Percentiles rank a stretch among this genome's conserved stretches.
Evolutionary conservation across 2,797 vertebrate species (phyloP).

Genomic region (Cynopterus sphinx): DNA sequence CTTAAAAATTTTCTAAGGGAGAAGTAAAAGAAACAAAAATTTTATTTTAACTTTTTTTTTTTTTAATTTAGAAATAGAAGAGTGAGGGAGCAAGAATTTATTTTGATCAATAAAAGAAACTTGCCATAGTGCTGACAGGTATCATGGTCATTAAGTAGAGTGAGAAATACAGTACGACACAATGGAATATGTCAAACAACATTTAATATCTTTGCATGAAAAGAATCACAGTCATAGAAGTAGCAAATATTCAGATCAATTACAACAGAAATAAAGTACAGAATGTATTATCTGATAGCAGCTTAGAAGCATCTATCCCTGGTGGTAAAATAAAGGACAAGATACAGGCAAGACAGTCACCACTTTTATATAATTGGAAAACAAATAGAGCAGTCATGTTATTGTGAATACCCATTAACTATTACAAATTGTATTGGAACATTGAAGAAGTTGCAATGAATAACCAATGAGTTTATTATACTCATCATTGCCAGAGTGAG

Average conservation of each 20-base stretch:
- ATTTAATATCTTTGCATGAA: not conserved
- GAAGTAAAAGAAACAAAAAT: not conserved
- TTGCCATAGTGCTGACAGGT: not conserved
- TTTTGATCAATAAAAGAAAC: not conserved
- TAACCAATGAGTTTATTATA: not conserved
- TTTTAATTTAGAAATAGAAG: not conserved
- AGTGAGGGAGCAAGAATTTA: not conserved
- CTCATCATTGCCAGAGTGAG: not conserved
- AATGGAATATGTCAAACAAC: not conserved
- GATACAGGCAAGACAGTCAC: not conserved
- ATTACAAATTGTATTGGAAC: conserved; percentile 30
- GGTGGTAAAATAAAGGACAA: conserved; percentile 1
- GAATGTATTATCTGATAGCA: not conserved
- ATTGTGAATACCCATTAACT: conserved; percentile 32
- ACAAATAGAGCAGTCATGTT: conserved; percentile 22
- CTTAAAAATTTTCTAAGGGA: conserved; percentile 12
- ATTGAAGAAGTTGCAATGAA: conserved; percentile 13
- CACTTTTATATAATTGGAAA: conserved; percentile 38
- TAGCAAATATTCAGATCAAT: not conserved
- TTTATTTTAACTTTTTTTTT: not conserved
- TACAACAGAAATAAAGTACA: not conserved
- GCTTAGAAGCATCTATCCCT: not conserved
- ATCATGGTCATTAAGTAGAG: conserved; percentile 3
- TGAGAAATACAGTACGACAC: not conserved
- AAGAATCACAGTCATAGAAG: not conserved